Evolutionary conservation across 2,797 vertebrate genomes (phyloP), one percentile per base, ranked within the genome.

Genomic region (Gymnothorax reevesii): DNA sequence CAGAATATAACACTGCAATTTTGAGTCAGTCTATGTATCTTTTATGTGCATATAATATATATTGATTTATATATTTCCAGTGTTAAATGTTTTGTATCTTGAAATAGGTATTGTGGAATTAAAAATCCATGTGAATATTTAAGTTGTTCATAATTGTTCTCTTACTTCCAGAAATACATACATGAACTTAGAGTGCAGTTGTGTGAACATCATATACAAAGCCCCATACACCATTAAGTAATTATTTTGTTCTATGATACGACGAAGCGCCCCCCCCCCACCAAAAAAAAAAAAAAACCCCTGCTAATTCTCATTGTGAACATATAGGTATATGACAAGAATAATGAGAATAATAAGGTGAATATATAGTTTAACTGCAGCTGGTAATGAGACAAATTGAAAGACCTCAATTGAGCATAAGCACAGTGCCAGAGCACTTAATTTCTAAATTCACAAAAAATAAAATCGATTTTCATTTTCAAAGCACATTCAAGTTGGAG

Each of bases 21-120:
- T 94, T 93, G 80, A 89, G 87, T 10, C 95, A 92, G 92, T 95
- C 95, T 96, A 95, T 95, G 95, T 92, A 92, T 94, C 94, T 88
- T 93, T 95, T 94, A 94, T 95, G 95, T 94, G 95, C 95, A 94
- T 94, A 91, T 95, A 95, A 95, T 73, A 95, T 95, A 95, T 94
- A 95, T 95, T 95, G 90, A 95, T 95, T 95, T 96, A 92, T 94
- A 95, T 95, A 94, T 89, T 86, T 88, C 96, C 96, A 97, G 96
- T 96, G 96, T 97, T 95, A 95, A 96, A 95, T 94, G 93, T 64
- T 83, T 83, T 88, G 55, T 87, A 93, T 94, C 93, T 92, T 95
- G 95, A 97, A 95, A 95, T 95, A 96, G 94, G 95, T 94, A 95
- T 94, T 95, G 95, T 85, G 94, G 95, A 96, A 96, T 94, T 95